Base-by-base conservation (phyloP, 2,113 vertebrate genomes). In the Dromas ardeola region DNA sequence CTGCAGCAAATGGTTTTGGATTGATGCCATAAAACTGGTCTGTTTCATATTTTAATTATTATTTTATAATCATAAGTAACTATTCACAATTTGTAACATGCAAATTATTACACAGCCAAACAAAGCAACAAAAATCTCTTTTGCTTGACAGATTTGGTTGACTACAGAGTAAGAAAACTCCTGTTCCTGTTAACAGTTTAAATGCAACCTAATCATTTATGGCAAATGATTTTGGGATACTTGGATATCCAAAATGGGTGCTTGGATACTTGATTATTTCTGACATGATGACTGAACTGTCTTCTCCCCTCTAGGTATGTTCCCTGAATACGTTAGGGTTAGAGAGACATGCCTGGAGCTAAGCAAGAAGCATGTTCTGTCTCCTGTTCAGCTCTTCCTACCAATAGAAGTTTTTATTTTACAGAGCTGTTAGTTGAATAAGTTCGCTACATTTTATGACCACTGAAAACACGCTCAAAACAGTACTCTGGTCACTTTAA, bases 1-100 rank as follows among this genome's bases (percentile, higher is more conserved):
- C 83, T 90, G 79, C 72, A 81, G 67, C 53, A 90, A 96, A 83
- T 62, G 2, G 32, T 86, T 93, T 91, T 93, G 86, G 76, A 62
- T 13, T 59, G 19, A 50, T 88, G 67, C 86, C 86, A 78, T 66
- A n/a, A 73, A 61, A 29, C 0, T 0, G 4, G 25, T 43, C 49
- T 84, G 13, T 36, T 72, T 82, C 0, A 11, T 80, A 53, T 56
- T 81, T 92, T 38, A 83, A 18, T 93, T 61, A 82, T 86, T 86
- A 62, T 82, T 95, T 86, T 66, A 62, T 70, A 80, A 83, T 73
- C 5, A 47, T 20, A 74, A 67, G 16, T 30, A 86, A 71, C 70
- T 78, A 29, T 16, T 83, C 81, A 66, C 13, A 42, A 27, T 72
- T 79, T 59, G 8, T 63, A 81, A 71, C 79, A 15, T 6, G 45